phyloP scores from a whole-genome alignment of 2,797 vertebrate genomes.

The Rhinatrema bivittatum region DNA sequence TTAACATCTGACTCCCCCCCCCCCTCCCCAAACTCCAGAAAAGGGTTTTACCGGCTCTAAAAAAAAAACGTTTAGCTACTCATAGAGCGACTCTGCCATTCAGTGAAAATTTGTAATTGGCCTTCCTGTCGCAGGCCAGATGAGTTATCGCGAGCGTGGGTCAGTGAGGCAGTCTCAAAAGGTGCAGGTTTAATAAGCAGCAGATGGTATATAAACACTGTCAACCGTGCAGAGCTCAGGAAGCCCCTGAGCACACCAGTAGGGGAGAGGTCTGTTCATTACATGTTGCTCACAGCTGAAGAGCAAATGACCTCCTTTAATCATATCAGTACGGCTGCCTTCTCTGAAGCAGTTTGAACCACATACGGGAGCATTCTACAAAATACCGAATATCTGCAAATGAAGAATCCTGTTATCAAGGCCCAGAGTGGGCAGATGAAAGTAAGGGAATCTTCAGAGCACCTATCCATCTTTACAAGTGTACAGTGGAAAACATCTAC shows the following conservation, averaged over 20 bases:
- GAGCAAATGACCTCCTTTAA: neutral
- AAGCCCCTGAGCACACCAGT: neutral
- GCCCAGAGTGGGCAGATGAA: no score
- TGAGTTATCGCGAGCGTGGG: neutral
- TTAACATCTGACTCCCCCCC: no score
- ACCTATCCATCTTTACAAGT: no score
- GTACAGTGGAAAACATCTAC: no score
- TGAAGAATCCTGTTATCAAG: neutral
- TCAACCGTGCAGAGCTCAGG: neutral
- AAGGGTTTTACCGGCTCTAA: constrained; percentile 15
- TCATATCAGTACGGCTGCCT: constrained; percentile 1
- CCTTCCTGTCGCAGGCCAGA: constrained; percentile 7
- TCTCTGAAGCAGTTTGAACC: no score
- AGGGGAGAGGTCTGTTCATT: neutral
- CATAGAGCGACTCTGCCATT: constrained; percentile 4
- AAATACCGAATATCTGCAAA: accelerated
- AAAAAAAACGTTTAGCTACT: constrained; percentile 6
- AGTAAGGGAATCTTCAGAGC: no score
- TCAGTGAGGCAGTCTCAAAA: neutral
- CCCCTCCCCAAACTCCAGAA: no score
- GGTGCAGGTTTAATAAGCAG: accelerated
- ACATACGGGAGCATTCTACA: neutral
- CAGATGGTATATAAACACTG: neutral
- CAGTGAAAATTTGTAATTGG: constrained; percentile 9
- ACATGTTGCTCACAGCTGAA: neutral